Conservation (phyloP, 2,888 invertebrate genomes). For the Rosalia funebris region DNA sequence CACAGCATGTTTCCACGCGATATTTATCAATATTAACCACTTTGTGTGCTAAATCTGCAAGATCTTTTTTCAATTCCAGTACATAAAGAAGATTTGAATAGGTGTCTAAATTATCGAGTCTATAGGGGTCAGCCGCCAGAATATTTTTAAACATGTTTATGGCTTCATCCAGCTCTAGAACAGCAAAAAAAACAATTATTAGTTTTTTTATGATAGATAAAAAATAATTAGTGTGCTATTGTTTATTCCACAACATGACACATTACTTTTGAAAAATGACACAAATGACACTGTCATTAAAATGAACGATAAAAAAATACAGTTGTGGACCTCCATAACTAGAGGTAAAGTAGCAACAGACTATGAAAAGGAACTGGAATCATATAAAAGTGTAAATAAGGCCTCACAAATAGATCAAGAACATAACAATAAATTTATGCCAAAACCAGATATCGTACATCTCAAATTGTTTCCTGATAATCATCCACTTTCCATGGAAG, state of each 20-base stretch:
- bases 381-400: constrained; percentile 18
- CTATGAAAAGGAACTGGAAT: constrained; percentile 31
- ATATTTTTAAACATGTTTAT: constrained; percentile 85
- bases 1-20: constrained; percentile 96
- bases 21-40: constrained; percentile 96
- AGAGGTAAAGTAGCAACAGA: constrained; percentile 59
- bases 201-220: not conserved
- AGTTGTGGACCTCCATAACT: too few relatives aligned
- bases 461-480: constrained; percentile 49
- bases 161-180: constrained; percentile 88
- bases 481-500: constrained; percentile 51
- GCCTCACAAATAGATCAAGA: constrained; percentile 4
- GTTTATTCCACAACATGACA: not conserved
- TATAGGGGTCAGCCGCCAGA: constrained; percentile 87
- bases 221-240: constrained; percentile 1
- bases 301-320: too few relatives aligned
- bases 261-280: not conserved
- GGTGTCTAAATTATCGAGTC: constrained; percentile 95
- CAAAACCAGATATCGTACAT: constrained; percentile 51
- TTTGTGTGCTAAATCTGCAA: constrained; percentile 92
- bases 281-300: too few relatives aligned
- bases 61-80: constrained; percentile 89
- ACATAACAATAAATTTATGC: constrained; percentile 34
- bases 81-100: constrained; percentile 97
- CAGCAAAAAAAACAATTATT: constrained; percentile 1